Percentiles rank a stretch among this genome's conserved stretches.
phyloP scores from a whole-genome alignment of 2,797 vertebrate species.

The Gobio occitaniae region DNA sequence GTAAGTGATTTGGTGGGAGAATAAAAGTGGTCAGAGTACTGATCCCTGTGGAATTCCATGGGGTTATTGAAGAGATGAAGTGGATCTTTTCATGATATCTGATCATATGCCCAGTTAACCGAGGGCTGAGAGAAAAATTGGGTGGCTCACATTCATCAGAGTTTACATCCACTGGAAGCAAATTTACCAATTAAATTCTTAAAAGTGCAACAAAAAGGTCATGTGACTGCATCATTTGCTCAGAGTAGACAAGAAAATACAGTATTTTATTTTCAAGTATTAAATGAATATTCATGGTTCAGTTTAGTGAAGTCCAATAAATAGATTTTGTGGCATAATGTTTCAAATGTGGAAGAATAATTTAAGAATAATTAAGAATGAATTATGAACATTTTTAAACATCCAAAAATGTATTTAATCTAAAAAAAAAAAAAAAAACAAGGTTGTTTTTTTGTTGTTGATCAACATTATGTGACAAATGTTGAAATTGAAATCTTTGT shows the following conservation, averaged over 20 bases:
- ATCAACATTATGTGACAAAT: not conserved
- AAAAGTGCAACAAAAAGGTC: not conserved
- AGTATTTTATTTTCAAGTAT: not conserved
- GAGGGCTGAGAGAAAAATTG: not conserved
- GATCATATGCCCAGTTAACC: not conserved
- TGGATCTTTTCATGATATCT: constrained; percentile 11
- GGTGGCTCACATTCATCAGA: not conserved
- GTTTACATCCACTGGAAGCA: constrained; percentile 1
- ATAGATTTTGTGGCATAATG: not conserved
- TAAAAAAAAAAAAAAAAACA: no score
- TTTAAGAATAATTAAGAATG: not conserved
- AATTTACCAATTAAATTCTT: not conserved
- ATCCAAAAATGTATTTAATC: not conserved
- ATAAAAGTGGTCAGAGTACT: not conserved
- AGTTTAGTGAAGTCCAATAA: not conserved
- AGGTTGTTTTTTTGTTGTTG: no score
- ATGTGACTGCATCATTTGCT: not conserved
- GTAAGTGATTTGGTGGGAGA: not conserved
- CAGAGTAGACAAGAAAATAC: constrained; percentile 7
- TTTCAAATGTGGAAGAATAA: no score
- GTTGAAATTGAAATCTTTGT: not conserved
- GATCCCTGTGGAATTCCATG: not conserved
- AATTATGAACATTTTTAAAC: not conserved
- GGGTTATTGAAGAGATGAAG: not conserved
- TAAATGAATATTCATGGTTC: not conserved